Base-by-base conservation (phyloP, 2,797 vertebrate genomes). In the Momotus momota region DNA sequence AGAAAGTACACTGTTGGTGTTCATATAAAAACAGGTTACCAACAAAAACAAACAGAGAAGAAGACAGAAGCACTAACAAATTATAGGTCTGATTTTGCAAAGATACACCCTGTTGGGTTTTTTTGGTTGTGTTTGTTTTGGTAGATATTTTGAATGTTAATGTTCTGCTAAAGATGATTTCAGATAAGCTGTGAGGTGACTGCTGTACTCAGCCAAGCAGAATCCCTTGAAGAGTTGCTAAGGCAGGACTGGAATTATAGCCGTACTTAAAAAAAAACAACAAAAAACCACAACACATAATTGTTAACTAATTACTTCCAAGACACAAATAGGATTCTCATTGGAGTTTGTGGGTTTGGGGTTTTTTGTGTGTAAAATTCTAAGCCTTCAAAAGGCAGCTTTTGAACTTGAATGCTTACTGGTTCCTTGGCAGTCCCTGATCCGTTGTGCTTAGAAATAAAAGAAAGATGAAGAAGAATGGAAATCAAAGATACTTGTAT, bases 211-310 rank as follows among this genome's bases (percentile, higher is more conserved):
- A 81, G 54, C 62, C 95, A 94, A 94, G 79, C 88, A 96, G 94
- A 89, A 96, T 81, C 82, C 80, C 79, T 55, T 49, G 91, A 95
- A 96, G 90, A 90, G 75, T 80, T 96, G 91, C 94, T 95, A 96
- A 97, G 92, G 93, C 95, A 96, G 91, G 96, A 82, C 88, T 65
- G 86, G 94, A 97, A 95, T 96, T 90, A 90, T 43, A 94, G 69
- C 69, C 93, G 86, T 11, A 35, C 62, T 94, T 96, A 48, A 86
- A 80, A 93, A 89, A 64, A 62, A 67, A n/a, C 0, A 1, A 81
- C 78, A 60, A 38, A 64, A 35, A 35, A 35, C 35, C 35, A 35
- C 35, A 35, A 35, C 35, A 35, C 35, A 35, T 35, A 35, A 72
- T 46, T 86, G 85, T 90, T 81, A 75, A 79, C 40, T 93, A 95